Conservation (phyloP, 2,888 invertebrate genomes). For the Caenorhabditis afra region DNA sequence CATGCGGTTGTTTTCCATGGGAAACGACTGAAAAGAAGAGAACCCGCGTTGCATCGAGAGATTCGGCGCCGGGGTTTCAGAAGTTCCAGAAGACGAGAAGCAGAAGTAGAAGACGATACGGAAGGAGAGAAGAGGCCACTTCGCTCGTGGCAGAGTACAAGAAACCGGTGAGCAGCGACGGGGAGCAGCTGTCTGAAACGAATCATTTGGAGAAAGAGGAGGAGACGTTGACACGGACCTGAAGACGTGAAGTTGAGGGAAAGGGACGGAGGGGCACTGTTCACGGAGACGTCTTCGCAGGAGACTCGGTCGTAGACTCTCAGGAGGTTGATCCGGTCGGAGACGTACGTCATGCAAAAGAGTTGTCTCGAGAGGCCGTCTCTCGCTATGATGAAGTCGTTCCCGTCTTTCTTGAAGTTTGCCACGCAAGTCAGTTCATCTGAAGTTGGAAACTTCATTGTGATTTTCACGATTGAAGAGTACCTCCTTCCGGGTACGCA, state of each 20-base stretch:
- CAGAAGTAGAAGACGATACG: neutral
- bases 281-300: constrained; percentile 58
- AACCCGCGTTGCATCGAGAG: constrained; percentile 7
- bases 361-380: constrained; percentile 54
- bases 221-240: constrained; percentile 20
- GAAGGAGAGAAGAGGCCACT: neutral
- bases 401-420: constrained; percentile 52
- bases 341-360: constrained; percentile 59
- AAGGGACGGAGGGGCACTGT: constrained; percentile 50
- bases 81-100: neutral
- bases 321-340: constrained; percentile 51
- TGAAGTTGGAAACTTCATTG: constrained; percentile 20
- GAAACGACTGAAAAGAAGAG: neutral
- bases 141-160: constrained; percentile 51
- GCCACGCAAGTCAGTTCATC: constrained; percentile 59
- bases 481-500: constrained; percentile 52
- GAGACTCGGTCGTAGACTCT: constrained; percentile 61
- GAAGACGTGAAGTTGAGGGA: constrained; percentile 58
- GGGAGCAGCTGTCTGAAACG: constrained; percentile 51
- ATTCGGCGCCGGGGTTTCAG: neutral
- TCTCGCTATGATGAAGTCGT: constrained; percentile 54
- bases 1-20: too few species aligned
- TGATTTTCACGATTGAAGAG: neutral
- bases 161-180: constrained; percentile 63
- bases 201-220: neutral